Base-by-base conservation (phyloP, 2,797 vertebrate genomes). In the Picus viridis region DNA sequence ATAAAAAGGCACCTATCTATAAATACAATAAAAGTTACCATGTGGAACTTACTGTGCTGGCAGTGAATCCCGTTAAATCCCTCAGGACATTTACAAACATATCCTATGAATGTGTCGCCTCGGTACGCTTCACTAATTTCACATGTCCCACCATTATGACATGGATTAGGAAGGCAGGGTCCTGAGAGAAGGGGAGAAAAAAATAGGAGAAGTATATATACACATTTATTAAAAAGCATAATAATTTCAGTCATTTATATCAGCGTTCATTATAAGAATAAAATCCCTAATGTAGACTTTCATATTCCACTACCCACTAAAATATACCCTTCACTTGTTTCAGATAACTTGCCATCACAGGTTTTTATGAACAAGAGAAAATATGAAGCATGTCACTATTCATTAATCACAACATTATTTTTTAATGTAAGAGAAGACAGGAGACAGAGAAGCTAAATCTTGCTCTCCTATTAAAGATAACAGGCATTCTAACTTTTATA, bases 31-130 rank as follows among this genome's bases (percentile, higher is more conserved):
- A 85, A 93, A 76, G 61, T 90, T 92, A 72, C 49, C 57, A 61
- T 16, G 51, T 78, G 81, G 76, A 95, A 98, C 99, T 99, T 98
- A 99, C 99, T 99, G 98, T 99, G 99, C 92, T 99, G 99, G 97
- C 99, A 99, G 97, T 99, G 99, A 95, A 99, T 97, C 90, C 99
- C 99, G 89, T 98, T 99, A 96, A 99, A 99, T 93, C 99, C 99
- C 54, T 95, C 96, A 32, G 98, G 98, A 97, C 99, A 99, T 97
- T 99, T 99, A 97, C 99, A 99, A 92, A 99, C 94, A 12, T 99
- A 99, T 92, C 99, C 99, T 74, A 99, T 99, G 97, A 99, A 99
- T 9, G 99, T 99, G 95, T 99, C 99, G 0, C 99, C 99, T 88
- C 99, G 97, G 97, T 99, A 99, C 0, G 99, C 99, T 98, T 99